Evolutionary conservation across 37 sponge, comb jelly and placozoan genomes (phyloP), one percentile per base, ranked within the genome.

Genomic region (Petrosia ficiformis): DNA sequence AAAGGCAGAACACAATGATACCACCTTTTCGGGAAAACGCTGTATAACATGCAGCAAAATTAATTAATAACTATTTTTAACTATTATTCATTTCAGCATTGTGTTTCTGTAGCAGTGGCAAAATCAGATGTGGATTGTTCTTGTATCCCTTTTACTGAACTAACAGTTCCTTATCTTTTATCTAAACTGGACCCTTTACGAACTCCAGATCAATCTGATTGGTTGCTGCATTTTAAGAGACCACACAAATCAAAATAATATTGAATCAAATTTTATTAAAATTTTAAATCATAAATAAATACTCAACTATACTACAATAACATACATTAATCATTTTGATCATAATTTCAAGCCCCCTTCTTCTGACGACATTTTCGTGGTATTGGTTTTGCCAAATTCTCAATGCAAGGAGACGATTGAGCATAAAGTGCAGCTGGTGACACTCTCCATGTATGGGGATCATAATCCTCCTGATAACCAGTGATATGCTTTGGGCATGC

Each of bases 71-170:
- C 1, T 48, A 2, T 16, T 24, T 26, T 58, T 54, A 36, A 64
- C 38, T 39, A 8, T 30, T 6, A 10, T 81, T 25, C 21, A 39
- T 26, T 48, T 21, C 71, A 89, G 87, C 92, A 91, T 57, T 91
- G 88, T 69, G 88, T 87, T 11, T 74, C 84, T 32, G 92, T 91
- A 57, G 81, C 88, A 25, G 71, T 89, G n/a, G 37, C n/a, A n/a
- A n/a, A n/a, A n/a, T n/a, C n/a, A 48, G 54, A 48, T 19, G 54
- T 8, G 54, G 14, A 8, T 48, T 48, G 54, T 48, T 14, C 8
- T 48, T 48, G 14, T 8, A 14, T 8, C 54, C 14, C 54, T 19
- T 48, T 48, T 48, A 48, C 14, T 19, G 54, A 48, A 48, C 14
- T 48, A 8, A 48, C 54, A 48, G 54, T 48, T 19, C 54, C 54